A percentile compares a stretch with the other conserved stretches of the same genome.
phyloP scores from a whole-genome alignment of 2,888 invertebrate species.

The Noctua comes region DNA sequence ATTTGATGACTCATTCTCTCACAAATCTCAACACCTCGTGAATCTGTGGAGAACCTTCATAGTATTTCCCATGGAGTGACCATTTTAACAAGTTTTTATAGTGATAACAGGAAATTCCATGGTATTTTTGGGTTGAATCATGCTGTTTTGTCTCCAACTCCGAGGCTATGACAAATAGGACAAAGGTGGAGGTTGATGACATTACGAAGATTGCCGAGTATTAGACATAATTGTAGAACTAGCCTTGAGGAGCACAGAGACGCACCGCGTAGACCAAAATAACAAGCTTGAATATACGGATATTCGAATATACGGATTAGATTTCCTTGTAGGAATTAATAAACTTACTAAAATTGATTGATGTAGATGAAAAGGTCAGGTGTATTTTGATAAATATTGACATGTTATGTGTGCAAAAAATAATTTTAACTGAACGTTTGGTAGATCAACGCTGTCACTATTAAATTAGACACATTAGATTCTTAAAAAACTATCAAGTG shows the following conservation, averaged over 20 bases:
- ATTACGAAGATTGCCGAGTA: conserved; percentile 43
- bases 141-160: neutral
- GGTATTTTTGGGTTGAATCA: neutral
- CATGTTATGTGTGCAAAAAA: neutral
- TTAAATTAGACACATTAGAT: neutral
- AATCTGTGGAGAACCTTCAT: neutral
- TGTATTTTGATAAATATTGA: conserved; percentile 1
- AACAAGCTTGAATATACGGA: conserved; percentile 1
- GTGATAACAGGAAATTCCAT: neutral
- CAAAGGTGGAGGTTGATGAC: conserved; percentile 57
- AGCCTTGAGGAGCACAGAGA: conserved; percentile 43
- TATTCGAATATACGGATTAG: too few species aligned
- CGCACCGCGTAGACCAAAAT: conserved; percentile 15
- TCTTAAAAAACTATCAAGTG: too few species aligned
- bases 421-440: neutral
- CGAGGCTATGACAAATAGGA: conserved; percentile 30
- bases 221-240: conserved; percentile 50
- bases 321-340: conserved; percentile 42
- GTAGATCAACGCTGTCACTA: neutral
- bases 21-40: neutral
- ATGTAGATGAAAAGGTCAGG: conserved; percentile 26
- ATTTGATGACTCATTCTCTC: neutral
- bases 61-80: neutral
- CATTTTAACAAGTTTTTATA: neutral
- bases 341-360: conserved; percentile 13